These are phyloP conservation scores for Tenthredo mesomela DNA, from an alignment of 2,888 invertebrate species.

Conservation along the genomic window DNA sequence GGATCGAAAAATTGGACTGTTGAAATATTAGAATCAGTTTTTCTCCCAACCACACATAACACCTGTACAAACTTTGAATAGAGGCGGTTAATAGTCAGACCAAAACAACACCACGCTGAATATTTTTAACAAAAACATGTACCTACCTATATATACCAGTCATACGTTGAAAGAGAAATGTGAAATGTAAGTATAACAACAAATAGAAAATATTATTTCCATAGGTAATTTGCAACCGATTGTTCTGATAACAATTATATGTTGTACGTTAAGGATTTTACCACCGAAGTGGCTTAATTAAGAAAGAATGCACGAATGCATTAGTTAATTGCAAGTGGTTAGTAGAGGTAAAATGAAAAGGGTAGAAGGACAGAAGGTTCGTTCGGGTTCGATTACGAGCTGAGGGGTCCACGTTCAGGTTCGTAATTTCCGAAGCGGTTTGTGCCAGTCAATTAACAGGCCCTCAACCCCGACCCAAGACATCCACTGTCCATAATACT, in stretches of 20 bases:
- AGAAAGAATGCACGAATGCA: constrained; percentile 29
- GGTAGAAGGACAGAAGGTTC: background rate
- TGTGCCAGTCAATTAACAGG: constrained; percentile 48
- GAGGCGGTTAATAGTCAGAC: background rate
- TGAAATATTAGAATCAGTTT: background rate
- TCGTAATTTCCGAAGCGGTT: constrained; percentile 41
- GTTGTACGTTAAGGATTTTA: background rate
- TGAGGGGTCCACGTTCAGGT: constrained; percentile 30
- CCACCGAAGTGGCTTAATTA: background rate
- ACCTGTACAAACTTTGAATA: constrained; percentile 30
- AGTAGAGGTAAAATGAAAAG: background rate
- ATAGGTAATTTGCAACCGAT: background rate
- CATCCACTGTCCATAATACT: background rate
- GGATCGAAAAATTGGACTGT: background rate
- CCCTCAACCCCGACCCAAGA: constrained; percentile 35
- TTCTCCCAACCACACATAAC: constrained; percentile 8
- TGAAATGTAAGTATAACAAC: background rate
- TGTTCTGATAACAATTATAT: background rate
- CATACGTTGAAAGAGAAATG: background rate
- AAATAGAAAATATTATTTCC: background rate
- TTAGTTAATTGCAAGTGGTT: constrained; percentile 38
- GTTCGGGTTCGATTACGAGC: constrained; percentile 38
- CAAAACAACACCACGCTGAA: background rate
- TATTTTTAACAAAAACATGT: background rate
- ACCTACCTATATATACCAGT: background rate